Evolutionary conservation across 2,113 vertebrate species (phyloP), one percentile per base, ranked within the genome.

Genomic region (Caracal caracal): DNA sequence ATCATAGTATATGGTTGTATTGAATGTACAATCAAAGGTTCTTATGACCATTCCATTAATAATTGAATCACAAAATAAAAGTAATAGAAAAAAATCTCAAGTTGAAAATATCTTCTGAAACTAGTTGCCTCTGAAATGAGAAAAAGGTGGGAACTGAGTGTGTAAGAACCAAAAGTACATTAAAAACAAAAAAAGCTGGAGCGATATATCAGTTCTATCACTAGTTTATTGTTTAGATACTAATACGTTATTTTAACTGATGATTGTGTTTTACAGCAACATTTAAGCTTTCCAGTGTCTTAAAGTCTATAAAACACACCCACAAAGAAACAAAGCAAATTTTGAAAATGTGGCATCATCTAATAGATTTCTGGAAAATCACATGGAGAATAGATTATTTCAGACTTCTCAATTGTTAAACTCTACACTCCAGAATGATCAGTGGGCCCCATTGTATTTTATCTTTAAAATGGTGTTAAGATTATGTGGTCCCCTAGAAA

Each of bases 401-500:
- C 65, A 68, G 37, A 93, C 71, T 93, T 20, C 20, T 71, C n/a
- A 10, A 19, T 20, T 80, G 17, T 96, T 91, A 79, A 93, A 61
- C 16, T 13, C 13, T 86, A 2, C n/a, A 43, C 3, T 81, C 16
- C 49, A 82, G 73, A 43, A 16, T 80, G 79, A 71, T 84, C 40
- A 12, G 53, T 51, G 30, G 16, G 37, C 43, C 26, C 49, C 26
- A 9, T 3, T 96, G 80, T 96, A 79, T 95, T 96, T 84, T 84
- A 78, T 75, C 80, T 95, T 96, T 26, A 82, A 85, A 96, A 80
- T 47, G 53, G 19, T 90, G 30, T 96, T 79, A 90, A 82, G 79
- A 96, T 94, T 86, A 85, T 37, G 3, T 87, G 65, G 78, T 70
- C 4, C 85, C 97, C 82, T 96, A 70, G 93, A 96, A 33, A 80